Evolutionary conservation across 2,113 vertebrate genomes (phyloP).

Genomic region (Lathamus discolor): DNA sequence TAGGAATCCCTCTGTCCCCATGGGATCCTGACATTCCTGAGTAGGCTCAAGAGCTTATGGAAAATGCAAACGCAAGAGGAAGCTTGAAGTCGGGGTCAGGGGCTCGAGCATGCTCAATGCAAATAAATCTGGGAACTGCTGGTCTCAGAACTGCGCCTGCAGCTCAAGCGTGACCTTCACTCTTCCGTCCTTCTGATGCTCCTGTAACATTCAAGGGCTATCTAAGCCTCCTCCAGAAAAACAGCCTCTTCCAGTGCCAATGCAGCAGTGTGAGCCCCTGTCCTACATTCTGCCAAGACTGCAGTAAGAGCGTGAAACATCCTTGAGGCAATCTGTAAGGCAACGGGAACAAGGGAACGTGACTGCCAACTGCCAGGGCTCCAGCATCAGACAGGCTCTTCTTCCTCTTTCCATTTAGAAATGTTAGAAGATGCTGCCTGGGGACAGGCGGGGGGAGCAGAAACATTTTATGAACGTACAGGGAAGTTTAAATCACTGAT

Average conservation of each 20-base stretch:
- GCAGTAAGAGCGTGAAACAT: background rate
- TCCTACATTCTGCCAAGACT: conserved; percentile 46
- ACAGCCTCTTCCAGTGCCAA: background rate
- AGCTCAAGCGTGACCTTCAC: background rate
- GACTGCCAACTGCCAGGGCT: background rate
- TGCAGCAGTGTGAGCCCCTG: background rate
- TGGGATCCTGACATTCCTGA: background rate
- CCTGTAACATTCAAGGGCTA: background rate
- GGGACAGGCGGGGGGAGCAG: background rate
- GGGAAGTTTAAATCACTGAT: background rate
- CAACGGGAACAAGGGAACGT: background rate
- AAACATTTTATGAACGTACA: background rate
- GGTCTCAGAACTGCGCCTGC: background rate
- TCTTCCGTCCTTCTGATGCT: background rate
- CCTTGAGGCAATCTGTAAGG: conserved; percentile 1
- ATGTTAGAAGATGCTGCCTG: background rate
- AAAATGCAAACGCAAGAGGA: background rate
- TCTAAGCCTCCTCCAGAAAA: background rate
- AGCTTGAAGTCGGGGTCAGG: background rate
- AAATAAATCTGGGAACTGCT: background rate
- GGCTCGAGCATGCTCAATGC: background rate
- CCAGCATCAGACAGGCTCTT: background rate
- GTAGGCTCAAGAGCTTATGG: background rate
- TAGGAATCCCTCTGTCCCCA: background rate
- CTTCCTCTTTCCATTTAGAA: background rate